Conservation (phyloP, 2,113 vertebrate species). For the Proteles cristata region DNA sequence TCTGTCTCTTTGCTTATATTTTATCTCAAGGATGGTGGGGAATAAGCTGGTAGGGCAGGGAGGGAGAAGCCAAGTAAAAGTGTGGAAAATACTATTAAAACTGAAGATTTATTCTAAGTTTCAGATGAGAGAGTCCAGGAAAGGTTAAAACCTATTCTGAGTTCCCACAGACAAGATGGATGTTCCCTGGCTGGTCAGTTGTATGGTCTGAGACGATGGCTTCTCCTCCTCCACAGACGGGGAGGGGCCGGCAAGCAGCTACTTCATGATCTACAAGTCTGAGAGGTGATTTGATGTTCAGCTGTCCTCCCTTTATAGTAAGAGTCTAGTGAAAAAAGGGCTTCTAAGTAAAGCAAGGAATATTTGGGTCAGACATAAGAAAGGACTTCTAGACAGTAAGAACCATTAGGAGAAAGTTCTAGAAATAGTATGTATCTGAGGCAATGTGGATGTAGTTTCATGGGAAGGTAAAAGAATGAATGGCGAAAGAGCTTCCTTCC, state of each 20-base stretch:
- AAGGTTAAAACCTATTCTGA: conserved; percentile 17
- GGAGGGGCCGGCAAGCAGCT: fast-evolving
- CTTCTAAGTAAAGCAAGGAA: background rate
- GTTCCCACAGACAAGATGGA: background rate
- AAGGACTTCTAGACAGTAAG: background rate
- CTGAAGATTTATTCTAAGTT: background rate
- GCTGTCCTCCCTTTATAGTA: background rate
- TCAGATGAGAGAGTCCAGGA: background rate
- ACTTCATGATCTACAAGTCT: background rate
- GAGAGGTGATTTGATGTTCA: background rate
- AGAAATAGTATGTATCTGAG: background rate
- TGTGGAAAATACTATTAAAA: background rate
- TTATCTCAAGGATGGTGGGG: background rate
- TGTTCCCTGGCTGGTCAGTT: background rate
- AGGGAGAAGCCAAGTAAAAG: fast-evolving
- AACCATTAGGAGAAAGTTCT: background rate
- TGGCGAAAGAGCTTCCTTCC: background rate
- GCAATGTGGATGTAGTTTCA: background rate
- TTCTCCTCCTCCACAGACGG: background rate
- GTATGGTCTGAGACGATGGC: background rate
- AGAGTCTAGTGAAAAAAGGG: background rate
- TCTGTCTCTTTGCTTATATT: background rate
- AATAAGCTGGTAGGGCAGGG: background rate
- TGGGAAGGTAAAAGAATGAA: background rate
- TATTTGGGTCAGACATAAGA: background rate